Conservation (phyloP, 1,140 invertebrate genomes). For the Pogonomyrmex californicus region DNA sequence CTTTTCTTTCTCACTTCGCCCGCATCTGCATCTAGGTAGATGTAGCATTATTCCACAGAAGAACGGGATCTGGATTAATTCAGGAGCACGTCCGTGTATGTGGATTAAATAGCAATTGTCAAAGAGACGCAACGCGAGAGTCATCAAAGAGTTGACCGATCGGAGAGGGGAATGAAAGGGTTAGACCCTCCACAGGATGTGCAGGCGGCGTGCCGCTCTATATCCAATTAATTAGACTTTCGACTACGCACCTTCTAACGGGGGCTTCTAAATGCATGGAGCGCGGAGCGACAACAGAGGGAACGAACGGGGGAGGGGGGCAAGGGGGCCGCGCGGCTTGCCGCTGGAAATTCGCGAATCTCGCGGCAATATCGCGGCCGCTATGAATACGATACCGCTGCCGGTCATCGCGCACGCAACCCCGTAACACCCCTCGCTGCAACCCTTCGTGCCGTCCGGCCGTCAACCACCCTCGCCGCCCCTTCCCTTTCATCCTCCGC, state of each 20-base stretch:
- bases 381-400: conserved; percentile 63
- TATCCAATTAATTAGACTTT: conserved; percentile 62
- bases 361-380: conserved; percentile 59
- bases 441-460: conserved; percentile 20
- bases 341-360: conserved; percentile 60
- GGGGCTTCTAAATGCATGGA: conserved; percentile 58
- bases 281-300: not conserved
- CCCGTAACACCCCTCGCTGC: not conserved
- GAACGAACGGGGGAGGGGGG: not conserved
- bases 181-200: conserved; percentile 25
- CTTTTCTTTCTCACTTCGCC: not conserved
- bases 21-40: not conserved
- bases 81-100: no score
- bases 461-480: conserved; percentile 27
- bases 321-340: not conserved
- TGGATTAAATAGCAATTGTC: conserved; percentile 9
- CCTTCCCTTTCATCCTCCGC: not conserved
- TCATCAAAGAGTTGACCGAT: conserved; percentile 26
- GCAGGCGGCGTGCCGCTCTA: conserved; percentile 35
- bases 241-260: conserved; percentile 52
- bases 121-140: conserved; percentile 1
- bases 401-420: conserved; percentile 54
- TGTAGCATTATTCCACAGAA: not conserved
- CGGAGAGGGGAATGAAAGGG: conserved; percentile 25
- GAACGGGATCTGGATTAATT: conserved; percentile 1